These are phyloP conservation scores for Caloenas nicobarica DNA, from an alignment of 2,113 vertebrate genomes.

Conservation along the genomic window DNA sequence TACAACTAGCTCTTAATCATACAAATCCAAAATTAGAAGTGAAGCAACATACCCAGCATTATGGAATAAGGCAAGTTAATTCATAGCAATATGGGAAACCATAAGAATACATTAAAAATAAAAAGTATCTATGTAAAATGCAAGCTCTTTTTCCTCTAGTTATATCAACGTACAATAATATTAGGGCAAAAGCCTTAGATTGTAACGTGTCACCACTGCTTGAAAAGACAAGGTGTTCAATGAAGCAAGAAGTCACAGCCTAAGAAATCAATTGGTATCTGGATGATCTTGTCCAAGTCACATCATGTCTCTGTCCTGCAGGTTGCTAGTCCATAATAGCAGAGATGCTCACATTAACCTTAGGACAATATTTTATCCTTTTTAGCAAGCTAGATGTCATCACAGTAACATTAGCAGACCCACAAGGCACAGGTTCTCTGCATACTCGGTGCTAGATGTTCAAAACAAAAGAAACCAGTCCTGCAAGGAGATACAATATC, in stretches of 20 bases:
- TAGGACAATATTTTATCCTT: background rate
- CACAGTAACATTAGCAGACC: background rate
- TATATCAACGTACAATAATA: background rate
- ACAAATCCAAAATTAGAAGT: background rate
- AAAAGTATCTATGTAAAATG: background rate
- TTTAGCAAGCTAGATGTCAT: background rate
- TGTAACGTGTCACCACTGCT: background rate
- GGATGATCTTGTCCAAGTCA: too few species aligned
- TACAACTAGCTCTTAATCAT: background rate
- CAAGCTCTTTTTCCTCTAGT: background rate
- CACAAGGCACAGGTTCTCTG: background rate
- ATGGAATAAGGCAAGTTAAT: background rate
- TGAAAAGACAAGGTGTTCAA: background rate
- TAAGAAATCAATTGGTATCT: background rate
- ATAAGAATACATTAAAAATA: background rate
- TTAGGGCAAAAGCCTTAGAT: background rate
- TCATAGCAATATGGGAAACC: accelerated
- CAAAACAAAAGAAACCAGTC: background rate
- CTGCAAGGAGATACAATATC: background rate
- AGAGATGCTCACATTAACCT: background rate
- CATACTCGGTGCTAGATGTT: too few species aligned
- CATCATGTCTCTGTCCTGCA: background rate
- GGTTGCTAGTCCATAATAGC: background rate
- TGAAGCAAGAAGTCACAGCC: background rate
- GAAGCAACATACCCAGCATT: accelerated